Percentiles rank a stretch among this genome's conserved stretches.
Evolutionary conservation across 2,797 vertebrate species (phyloP).

Genomic region (Arnoldichthys spilopterus): DNA sequence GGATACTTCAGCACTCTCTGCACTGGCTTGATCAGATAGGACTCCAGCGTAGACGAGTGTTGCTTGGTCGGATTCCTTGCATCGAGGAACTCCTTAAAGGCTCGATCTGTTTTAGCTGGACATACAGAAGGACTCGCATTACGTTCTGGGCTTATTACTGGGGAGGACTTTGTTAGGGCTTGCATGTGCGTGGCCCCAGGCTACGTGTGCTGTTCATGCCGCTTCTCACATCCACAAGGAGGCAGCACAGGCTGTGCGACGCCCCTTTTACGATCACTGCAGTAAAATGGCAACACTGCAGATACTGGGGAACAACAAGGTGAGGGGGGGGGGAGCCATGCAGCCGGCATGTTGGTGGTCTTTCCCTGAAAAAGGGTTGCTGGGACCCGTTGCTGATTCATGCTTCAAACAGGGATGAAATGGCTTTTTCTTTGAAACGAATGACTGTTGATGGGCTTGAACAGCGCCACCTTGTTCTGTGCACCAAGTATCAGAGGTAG

Average conservation of each 20-base stretch:
- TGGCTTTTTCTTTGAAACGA: background rate
- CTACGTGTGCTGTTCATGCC: slow-evolving; percentile 36
- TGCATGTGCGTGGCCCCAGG: slow-evolving; percentile 32
- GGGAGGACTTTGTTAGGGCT: background rate
- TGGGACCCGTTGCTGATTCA: slow-evolving; percentile 2
- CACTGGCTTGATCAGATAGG: slow-evolving; percentile 97
- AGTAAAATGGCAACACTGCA: slow-evolving; percentile 36
- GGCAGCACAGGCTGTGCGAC: slow-evolving; percentile 63
- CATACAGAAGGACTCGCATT: slow-evolving; percentile 9
- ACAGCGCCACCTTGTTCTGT: background rate
- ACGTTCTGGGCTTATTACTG: background rate
- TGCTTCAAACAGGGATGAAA: background rate
- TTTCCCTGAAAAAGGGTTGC: background rate
- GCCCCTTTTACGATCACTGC: slow-evolving; percentile 47
- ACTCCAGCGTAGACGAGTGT: slow-evolving; percentile 96
- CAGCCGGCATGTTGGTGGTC: background rate
- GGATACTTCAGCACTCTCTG: slow-evolving; percentile 98
- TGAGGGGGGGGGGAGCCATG: slow-evolving; percentile 10
- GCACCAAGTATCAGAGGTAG: slow-evolving; percentile 4
- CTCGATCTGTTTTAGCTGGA: slow-evolving; percentile 90
- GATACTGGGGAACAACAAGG: slow-evolving; percentile 38
- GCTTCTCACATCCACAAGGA: slow-evolving; percentile 69
- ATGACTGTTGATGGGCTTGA: background rate
- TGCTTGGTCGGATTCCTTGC: slow-evolving; percentile 94
- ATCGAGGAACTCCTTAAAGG: slow-evolving; percentile 94